A percentile compares a stretch with the other conserved stretches of the same genome.
Evolutionary conservation across 2,888 invertebrate genomes (phyloP).

Genomic region (Limnephilus rhombicus): DNA sequence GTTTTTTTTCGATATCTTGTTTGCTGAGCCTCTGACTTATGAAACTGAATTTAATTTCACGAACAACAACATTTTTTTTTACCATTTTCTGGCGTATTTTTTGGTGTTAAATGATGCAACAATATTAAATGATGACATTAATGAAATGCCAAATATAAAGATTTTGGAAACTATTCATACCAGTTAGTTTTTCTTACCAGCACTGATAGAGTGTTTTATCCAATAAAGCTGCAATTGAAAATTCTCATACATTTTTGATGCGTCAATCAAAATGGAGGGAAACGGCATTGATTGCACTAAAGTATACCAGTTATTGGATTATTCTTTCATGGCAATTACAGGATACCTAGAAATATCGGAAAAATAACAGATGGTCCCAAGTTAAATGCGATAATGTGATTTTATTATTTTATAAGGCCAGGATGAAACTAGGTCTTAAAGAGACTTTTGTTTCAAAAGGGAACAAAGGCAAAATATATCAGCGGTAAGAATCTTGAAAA

Average conservation of each 20-base stretch:
- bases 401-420: neutral
- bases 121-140: neutral
- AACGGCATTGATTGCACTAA: slow-evolving; percentile 49
- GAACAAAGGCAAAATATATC: too few species aligned
- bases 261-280: slow-evolving; percentile 53
- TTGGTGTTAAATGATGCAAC: neutral
- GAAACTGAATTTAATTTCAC: neutral
- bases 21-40: neutral
- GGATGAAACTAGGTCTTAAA: neutral
- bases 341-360: neutral
- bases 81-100: neutral
- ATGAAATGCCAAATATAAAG: too few species aligned
- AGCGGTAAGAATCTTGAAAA: too few species aligned
- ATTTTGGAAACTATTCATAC: neutral
- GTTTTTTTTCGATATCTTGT: neutral
- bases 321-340: slow-evolving; percentile 52
- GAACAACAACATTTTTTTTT: too few species aligned
- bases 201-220: neutral
- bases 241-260: slow-evolving; percentile 56
- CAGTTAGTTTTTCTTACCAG: neutral
- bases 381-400: neutral
- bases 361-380: neutral
- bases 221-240: slow-evolving; percentile 15
- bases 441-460: too few species aligned
- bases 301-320: slow-evolving; percentile 37